Conservation (phyloP, 2,888 invertebrate genomes). For the Drosophila mayaguana region DNA sequence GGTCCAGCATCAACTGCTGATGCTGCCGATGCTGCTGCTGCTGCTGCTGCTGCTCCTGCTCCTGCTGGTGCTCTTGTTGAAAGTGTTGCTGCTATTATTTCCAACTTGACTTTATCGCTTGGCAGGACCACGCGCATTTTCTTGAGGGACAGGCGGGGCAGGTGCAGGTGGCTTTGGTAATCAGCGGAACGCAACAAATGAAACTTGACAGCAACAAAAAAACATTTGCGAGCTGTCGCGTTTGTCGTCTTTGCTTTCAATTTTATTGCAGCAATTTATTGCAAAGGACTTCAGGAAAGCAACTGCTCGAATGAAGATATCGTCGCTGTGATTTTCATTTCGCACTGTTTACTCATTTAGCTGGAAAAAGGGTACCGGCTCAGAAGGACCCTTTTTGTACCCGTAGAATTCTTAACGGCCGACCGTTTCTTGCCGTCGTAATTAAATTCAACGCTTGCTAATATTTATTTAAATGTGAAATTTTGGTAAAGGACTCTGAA, state of each 20-base stretch:
- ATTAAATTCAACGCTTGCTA: conserved; percentile 65
- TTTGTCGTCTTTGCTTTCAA: conserved; percentile 38
- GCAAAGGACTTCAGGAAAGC: conserved; percentile 22
- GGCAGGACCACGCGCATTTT: conserved; percentile 20
- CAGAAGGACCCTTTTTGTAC: background rate
- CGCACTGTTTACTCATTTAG: conserved; percentile 25
- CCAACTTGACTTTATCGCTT: conserved; percentile 63
- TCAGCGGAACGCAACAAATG: conserved; percentile 63
- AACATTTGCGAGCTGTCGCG: conserved; percentile 34
- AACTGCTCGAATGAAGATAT: conserved; percentile 40
- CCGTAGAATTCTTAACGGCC: background rate
- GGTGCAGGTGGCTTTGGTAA: conserved; percentile 36
- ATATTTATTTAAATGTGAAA: conserved; percentile 46
- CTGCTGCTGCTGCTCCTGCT: conserved; percentile 27
- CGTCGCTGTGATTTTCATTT: conserved; percentile 23
- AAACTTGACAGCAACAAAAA: conserved; percentile 62
- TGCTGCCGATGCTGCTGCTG: conserved; percentile 11
- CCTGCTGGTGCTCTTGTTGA: conserved; percentile 38
- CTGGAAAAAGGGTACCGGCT: conserved; percentile 6
- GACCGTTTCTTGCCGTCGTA: conserved; percentile 38
- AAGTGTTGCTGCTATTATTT: conserved; percentile 66
- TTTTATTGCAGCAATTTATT: conserved; percentile 59
- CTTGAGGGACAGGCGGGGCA: background rate
- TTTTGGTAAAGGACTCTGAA: conserved; percentile 7
- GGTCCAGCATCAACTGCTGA: conserved; percentile 27